A percentile compares a stretch with the other conserved stretches of the same genome.
phyloP scores from a whole-genome alignment of 1,140 invertebrate species.

The Lordiphosa clarofinis region DNA sequence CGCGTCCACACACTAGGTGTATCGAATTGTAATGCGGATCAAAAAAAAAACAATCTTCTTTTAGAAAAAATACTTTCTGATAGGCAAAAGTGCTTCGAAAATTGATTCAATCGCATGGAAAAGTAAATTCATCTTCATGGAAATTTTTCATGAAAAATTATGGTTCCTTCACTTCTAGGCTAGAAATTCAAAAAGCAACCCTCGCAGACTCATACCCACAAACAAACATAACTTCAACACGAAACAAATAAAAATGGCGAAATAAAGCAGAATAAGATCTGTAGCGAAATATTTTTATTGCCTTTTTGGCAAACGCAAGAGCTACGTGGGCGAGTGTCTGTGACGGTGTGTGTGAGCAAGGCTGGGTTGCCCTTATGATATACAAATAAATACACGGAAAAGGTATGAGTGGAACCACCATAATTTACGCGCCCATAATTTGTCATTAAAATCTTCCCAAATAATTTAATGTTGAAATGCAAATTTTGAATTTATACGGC shows the following conservation, averaged over 20 bases:
- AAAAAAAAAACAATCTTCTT: too few species aligned
- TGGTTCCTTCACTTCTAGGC: too few species aligned
- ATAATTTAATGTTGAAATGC: constrained; percentile 78
- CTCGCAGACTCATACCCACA: constrained; percentile 14
- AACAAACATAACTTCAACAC: constrained; percentile 40
- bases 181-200: background rate
- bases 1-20: too few species aligned
- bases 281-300: constrained; percentile 78
- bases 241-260: constrained; percentile 76
- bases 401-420: constrained; percentile 25
- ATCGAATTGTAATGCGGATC: too few species aligned
- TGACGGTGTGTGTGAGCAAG: constrained; percentile 5
- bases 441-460: constrained; percentile 78
- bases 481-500: constrained; percentile 69
- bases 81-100: too few species aligned
- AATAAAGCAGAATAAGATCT: constrained; percentile 78
- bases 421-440: constrained; percentile 79
- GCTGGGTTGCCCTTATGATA: constrained; percentile 43
- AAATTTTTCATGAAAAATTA: too few species aligned
- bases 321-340: constrained; percentile 32
- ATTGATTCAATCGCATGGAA: too few species aligned
- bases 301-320: constrained; percentile 61
- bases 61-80: too few species aligned
- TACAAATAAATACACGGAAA: constrained; percentile 51
- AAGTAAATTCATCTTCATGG: too few species aligned